These are phyloP conservation scores for Hemicordylus capensis DNA, from an alignment of 2,113 vertebrate species.

Conservation along the genomic window DNA sequence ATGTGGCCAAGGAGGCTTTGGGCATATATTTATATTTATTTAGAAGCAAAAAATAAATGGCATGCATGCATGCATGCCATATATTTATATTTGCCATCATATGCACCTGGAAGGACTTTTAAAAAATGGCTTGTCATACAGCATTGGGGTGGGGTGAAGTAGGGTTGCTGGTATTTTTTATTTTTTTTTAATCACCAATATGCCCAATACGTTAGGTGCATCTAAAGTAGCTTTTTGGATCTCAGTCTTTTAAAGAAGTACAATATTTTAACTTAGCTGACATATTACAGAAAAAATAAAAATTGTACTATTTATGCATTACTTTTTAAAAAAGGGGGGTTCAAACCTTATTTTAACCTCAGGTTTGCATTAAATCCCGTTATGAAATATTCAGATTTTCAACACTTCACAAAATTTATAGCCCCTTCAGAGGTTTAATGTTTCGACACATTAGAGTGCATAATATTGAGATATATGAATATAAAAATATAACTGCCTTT, in stretches of 20 bases:
- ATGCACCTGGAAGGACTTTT: background rate
- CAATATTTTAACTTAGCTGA: background rate
- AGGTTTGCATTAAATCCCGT: slow-evolving; percentile 2
- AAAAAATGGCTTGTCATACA: background rate
- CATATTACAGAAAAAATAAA: background rate
- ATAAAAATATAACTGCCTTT: slow-evolving; percentile 9
- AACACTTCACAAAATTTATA: background rate
- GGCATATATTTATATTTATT: too few relatives aligned
- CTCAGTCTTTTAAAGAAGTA: background rate
- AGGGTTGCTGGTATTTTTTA: background rate
- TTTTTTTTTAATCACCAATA: background rate
- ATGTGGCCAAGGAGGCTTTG: too few relatives aligned
- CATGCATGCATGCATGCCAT: too few relatives aligned
- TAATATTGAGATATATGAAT: slow-evolving; percentile 6
- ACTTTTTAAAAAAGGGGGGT: background rate
- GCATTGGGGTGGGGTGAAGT: background rate
- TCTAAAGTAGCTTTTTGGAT: background rate
- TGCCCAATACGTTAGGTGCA: background rate
- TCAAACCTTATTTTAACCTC: background rate
- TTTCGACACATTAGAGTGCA: background rate
- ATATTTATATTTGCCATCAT: too few relatives aligned
- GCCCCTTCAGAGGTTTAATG: background rate
- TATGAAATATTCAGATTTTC: slow-evolving; percentile 18
- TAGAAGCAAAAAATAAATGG: too few relatives aligned
- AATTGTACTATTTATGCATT: background rate